Evolutionary conservation across 2,888 invertebrate species (phyloP), one percentile per base, ranked within the genome.

Genomic region (Nineta flava): DNA sequence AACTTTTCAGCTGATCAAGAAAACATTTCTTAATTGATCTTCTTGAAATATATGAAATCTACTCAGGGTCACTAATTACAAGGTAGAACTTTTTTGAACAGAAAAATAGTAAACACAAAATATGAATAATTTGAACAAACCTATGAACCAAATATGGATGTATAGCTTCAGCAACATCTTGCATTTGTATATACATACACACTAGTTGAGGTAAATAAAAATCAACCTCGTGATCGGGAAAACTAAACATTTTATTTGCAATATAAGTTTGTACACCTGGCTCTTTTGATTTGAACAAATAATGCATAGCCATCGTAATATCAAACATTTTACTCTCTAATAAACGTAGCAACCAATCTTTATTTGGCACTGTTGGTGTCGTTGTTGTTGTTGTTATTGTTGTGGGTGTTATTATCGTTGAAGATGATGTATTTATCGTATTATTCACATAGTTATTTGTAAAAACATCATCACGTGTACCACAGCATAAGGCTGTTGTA

Each of bases 151-250:
- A 69, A 66, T 87, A 88, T 6, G 87, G 83, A 70, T 87, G 86
- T 51, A 88, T 72, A 53, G 88, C 91, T 73, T 97, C 96, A 50
- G 97, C 96, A 57, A 96, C 83, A 65, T 96, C 96, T 61, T 87
- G 87, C 82, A 95, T 92, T 72, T 96, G 94, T 68, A 97, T 88
- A 67, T 96, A 99, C 91, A 99, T 93, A 61, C 92, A 92, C 61
- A 99, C 86, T 62, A 99, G 71, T 70, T 99, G 99, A 46, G 97
- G 97, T 65, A 99, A 78, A 71, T 96, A 99, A 67, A 96, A 92
- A 72, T 99, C 96, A 55, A 97, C 93, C 58, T 95, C 93, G 55
- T 75, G 76, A 65, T 88, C 80, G 31, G 84, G 81, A 68, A 97
- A 97, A 67, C 87, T 91, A 70, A 97, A 97, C 72, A 99, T 81